phyloP scores from a whole-genome alignment of 2,888 invertebrate genomes.

The Oxyscelio sp. region DNA sequence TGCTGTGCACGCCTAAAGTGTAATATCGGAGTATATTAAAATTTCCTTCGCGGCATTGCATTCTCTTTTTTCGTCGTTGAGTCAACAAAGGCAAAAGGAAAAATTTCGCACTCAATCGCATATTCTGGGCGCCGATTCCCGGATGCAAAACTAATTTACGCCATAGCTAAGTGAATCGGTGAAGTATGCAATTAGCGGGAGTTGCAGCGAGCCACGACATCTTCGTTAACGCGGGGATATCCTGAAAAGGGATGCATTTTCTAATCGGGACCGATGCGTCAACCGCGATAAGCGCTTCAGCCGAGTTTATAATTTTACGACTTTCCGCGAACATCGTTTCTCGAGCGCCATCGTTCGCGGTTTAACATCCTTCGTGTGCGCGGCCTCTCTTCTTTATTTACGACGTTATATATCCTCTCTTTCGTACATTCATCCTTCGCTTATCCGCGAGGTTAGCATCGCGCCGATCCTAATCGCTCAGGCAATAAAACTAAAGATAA shows the following conservation, averaged over 20 bases:
- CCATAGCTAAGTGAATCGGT: conserved; percentile 49
- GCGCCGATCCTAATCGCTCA: conserved; percentile 83
- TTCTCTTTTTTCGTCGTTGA: conserved; percentile 18
- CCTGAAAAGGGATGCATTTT: conserved; percentile 73
- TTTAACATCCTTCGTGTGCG: conserved; percentile 59
- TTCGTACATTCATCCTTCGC: conserved; percentile 79
- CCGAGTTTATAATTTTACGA: conserved; percentile 85
- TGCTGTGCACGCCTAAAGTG: conserved; percentile 59
- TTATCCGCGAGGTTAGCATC: conserved; percentile 78
- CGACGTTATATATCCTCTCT: conserved; percentile 68
- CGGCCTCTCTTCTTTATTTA: conserved; percentile 58
- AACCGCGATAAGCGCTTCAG: conserved; percentile 73
- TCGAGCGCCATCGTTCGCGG: conserved; percentile 42
- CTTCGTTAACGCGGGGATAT: conserved; percentile 55
- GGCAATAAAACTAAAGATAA: conserved; percentile 85
- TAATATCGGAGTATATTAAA: conserved; percentile 62
- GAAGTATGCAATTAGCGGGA: conserved; percentile 69
- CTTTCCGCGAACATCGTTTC: conserved; percentile 76
- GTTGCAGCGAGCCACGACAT: conserved; percentile 47
- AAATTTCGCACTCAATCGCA: conserved; percentile 29
- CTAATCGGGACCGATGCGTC: conserved; percentile 81
- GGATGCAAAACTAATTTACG: conserved; percentile 62
- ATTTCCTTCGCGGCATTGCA: conserved; percentile 11
- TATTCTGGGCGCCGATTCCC: conserved; percentile 39
- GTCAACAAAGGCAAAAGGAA: conserved; percentile 4